These are phyloP conservation scores for Lypha dubia DNA, from an alignment of 2,888 invertebrate species.

Conservation along the genomic window DNA sequence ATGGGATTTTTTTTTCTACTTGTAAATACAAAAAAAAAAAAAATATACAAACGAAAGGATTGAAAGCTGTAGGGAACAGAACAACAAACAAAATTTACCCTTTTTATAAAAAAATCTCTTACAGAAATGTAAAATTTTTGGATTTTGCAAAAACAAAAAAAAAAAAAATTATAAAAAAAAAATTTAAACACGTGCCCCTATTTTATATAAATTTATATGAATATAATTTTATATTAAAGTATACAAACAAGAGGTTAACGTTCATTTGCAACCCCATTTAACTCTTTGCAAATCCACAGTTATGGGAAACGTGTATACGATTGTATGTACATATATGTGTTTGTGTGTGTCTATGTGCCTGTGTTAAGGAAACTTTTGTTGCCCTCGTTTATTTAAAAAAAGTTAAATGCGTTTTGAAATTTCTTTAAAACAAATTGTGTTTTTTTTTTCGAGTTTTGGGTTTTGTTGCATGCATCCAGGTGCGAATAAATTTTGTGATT, in stretches of 20 bases:
- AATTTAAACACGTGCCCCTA: slow-evolving; percentile 67
- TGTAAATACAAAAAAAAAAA: background rate
- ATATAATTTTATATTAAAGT: slow-evolving; percentile 27
- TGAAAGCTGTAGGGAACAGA: slow-evolving; percentile 44
- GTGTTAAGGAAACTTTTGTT: slow-evolving; percentile 32
- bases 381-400: slow-evolving; percentile 12
- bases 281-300: background rate
- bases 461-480: slow-evolving; percentile 54
- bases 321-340: too few relatives aligned
- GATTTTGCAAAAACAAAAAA: slow-evolving; percentile 36
- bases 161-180: slow-evolving; percentile 5
- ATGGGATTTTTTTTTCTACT: slow-evolving; percentile 53
- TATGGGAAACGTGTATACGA: background rate
- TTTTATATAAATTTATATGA: slow-evolving; percentile 32
- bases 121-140: slow-evolving; percentile 28
- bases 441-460: too few relatives aligned
- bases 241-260: slow-evolving; percentile 29
- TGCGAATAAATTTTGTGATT: slow-evolving; percentile 61
- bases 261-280: slow-evolving; percentile 58
- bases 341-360: background rate
- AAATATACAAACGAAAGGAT: slow-evolving; percentile 5
- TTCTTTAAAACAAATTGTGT: slow-evolving; percentile 11
- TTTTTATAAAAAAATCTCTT: slow-evolving; percentile 18
- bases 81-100: slow-evolving; percentile 37
- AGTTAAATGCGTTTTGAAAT: slow-evolving; percentile 43